Percentiles rank a stretch among this genome's conserved stretches.
phyloP scores from a whole-genome alignment of 1,140 invertebrate genomes.

The Helicorthomorpha holstii region DNA sequence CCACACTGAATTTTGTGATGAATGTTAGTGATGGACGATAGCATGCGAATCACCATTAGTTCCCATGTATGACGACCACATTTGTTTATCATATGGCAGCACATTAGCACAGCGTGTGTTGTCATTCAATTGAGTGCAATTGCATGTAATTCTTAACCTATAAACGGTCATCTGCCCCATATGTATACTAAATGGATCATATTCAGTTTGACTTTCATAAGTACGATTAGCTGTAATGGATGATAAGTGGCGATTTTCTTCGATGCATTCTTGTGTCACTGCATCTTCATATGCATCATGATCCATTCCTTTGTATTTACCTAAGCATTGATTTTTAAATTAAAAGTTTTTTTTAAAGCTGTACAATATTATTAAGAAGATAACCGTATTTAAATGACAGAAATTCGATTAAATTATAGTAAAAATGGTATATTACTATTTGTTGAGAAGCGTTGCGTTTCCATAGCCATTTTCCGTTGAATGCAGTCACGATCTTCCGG shows the following conservation, averaged over 20 bases:
- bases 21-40: no score
- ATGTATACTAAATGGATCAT: constrained; percentile 27
- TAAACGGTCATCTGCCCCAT: constrained; percentile 37
- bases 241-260: constrained; percentile 14
- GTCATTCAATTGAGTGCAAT: constrained; percentile 15
- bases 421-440: no score
- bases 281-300: constrained; percentile 30
- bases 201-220: constrained; percentile 19
- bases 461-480: constrained; percentile 20
- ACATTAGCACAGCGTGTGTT: constrained; percentile 20
- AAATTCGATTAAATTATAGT: background rate
- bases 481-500: constrained; percentile 29
- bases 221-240: background rate
- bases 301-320: constrained; percentile 27
- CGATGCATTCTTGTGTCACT: constrained; percentile 26
- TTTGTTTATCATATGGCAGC: constrained; percentile 25
- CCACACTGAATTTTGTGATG: no score
- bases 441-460: constrained; percentile 19
- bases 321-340: constrained; percentile 5
- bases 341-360: background rate
- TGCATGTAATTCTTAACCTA: constrained; percentile 25
- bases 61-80: constrained; percentile 30
- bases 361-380: background rate
- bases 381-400: background rate
- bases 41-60: constrained; percentile 20